A percentile compares a stretch with the other conserved stretches of the same genome.
Conservation (phyloP, 2,113 vertebrate genomes). For the Chroicocephalus ridibundus region DNA sequence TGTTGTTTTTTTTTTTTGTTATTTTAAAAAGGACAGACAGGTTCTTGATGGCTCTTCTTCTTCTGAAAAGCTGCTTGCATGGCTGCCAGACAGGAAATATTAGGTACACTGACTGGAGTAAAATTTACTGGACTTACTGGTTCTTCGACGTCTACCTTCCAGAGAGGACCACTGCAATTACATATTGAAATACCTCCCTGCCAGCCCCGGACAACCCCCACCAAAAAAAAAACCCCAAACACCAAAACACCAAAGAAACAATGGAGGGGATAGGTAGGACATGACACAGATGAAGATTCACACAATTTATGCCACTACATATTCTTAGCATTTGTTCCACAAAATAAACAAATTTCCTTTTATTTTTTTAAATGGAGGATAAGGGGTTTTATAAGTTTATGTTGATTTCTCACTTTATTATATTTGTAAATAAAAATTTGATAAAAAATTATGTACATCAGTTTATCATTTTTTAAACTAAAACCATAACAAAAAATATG, state of each 20-base stretch:
- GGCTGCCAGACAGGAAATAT: not conserved
- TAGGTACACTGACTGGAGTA: not conserved
- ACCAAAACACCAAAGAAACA: not conserved
- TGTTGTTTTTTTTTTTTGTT: not conserved
- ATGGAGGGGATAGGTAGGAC: not conserved
- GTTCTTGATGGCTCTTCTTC: not conserved
- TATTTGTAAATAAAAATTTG: not conserved
- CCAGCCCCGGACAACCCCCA: too few relatives aligned
- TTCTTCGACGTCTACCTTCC: not conserved
- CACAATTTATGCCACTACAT: not conserved
- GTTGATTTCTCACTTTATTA: not conserved
- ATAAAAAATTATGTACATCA: not conserved
- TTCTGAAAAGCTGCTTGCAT: not conserved
- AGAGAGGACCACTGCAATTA: not conserved
- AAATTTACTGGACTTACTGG: not conserved
- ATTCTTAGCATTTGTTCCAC: not conserved
- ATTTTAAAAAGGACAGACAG: not conserved
- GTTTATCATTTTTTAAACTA: not conserved
- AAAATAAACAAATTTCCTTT: not conserved
- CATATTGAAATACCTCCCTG: not conserved
- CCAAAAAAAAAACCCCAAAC: not conserved
- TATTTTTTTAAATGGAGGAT: not conserved
- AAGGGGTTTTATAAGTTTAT: not conserved
- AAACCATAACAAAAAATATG: not conserved
- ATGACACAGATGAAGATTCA: not conserved